These are phyloP conservation scores for Limosa lapponica DNA, from an alignment of 2,797 vertebrate species.

Conservation along the genomic window DNA sequence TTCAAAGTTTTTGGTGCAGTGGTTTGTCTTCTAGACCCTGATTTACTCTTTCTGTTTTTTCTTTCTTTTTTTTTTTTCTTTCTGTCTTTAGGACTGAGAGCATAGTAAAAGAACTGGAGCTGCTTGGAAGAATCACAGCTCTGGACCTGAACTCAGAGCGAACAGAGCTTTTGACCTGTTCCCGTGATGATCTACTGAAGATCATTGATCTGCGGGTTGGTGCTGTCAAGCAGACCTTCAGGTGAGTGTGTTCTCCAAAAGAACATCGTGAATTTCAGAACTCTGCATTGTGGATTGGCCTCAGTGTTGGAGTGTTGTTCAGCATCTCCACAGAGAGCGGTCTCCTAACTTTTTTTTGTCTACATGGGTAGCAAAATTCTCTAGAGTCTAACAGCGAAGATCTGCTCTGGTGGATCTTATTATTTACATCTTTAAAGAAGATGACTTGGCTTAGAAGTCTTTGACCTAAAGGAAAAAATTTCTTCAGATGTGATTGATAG, in stretches of 20 bases:
- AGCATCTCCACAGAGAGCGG: neutral
- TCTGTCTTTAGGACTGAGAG: slow-evolving; percentile 85
- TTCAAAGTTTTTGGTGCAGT: neutral
- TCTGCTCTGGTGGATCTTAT: neutral
- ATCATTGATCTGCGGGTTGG: slow-evolving; percentile 90
- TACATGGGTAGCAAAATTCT: neutral
- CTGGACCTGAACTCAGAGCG: slow-evolving; percentile 94
- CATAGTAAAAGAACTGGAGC: slow-evolving; percentile 90
- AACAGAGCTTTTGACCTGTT: slow-evolving; percentile 92
- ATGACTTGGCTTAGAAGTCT: neutral
- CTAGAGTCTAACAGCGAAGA: neutral
- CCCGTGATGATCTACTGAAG: slow-evolving; percentile 92
- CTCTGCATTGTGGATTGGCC: neutral
- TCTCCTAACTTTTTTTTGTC: neutral
- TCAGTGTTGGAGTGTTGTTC: neutral
- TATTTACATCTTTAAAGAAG: neutral
- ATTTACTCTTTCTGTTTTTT: neutral
- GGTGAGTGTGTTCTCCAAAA: slow-evolving; percentile 69
- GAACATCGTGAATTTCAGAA: neutral
- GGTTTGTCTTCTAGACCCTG: neutral
- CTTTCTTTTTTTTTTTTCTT: neutral
- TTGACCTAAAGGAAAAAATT: neutral
- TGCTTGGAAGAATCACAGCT: slow-evolving; percentile 92
- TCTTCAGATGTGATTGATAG: neutral
- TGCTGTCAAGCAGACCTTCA: slow-evolving; percentile 88